phyloP scores from a whole-genome alignment of 2,113 vertebrate genomes.

The Alosa alosa region DNA sequence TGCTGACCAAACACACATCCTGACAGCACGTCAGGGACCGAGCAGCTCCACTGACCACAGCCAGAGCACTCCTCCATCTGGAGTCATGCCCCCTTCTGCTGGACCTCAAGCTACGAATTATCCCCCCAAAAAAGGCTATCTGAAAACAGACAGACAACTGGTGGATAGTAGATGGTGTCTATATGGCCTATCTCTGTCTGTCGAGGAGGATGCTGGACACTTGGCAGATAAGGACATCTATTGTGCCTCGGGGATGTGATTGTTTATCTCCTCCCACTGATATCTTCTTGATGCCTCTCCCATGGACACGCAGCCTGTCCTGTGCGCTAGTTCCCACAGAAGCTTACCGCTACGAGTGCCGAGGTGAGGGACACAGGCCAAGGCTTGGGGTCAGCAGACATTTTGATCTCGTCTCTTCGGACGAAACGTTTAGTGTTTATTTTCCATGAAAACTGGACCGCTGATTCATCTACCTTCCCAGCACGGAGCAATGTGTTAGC shows the following conservation, averaged over 20 bases:
- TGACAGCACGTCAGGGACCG: too few species aligned
- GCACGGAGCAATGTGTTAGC: constrained; percentile 43
- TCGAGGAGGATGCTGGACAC: background rate
- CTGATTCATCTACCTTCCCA: constrained; percentile 9
- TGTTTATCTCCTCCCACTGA: background rate
- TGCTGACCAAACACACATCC: too few species aligned
- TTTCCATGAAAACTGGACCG: background rate
- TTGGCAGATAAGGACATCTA: background rate
- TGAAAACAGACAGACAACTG: background rate
- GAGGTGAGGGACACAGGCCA: background rate
- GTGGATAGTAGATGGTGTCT: background rate
- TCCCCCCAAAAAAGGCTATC: too few species aligned
- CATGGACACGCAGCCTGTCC: background rate
- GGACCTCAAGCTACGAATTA: too few species aligned
- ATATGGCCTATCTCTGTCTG: background rate
- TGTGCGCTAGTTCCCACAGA: background rate
- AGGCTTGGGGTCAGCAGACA: background rate
- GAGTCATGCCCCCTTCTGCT: too few species aligned
- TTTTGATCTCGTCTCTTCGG: background rate
- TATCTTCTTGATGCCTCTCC: background rate
- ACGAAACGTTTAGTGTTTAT: background rate
- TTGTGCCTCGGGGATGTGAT: background rate
- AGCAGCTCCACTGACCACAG: too few species aligned
- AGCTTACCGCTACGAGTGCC: too few species aligned
- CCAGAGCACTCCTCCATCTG: too few species aligned